These are phyloP conservation scores for Paelopatides confundens DNA, from an alignment of 53 echinoderm and acorn worm genomes.

Conservation along the genomic window DNA sequence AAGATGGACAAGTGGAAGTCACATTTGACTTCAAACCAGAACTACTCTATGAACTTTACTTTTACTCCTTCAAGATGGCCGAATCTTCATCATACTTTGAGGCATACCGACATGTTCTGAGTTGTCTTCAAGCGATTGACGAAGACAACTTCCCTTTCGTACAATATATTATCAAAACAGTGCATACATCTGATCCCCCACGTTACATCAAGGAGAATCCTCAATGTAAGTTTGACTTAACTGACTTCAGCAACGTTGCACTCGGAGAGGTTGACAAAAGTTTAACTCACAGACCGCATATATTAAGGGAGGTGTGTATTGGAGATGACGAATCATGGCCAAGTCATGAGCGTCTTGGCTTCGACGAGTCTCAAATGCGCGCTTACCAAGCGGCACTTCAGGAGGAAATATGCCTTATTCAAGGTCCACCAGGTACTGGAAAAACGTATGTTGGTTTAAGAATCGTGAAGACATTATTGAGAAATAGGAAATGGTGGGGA, in stretches of 20 bases:
- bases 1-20: constrained; percentile 58
- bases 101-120: constrained; percentile 86
- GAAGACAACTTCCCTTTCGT: constrained; percentile 65
- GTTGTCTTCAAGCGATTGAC: constrained; percentile 65
- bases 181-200: constrained; percentile 36
- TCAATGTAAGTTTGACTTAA: constrained; percentile 8
- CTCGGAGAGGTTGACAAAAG: not conserved
- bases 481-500: constrained; percentile 61
- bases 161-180: constrained; percentile 69
- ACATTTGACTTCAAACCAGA: constrained; percentile 39
- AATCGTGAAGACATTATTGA: constrained; percentile 79
- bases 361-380: constrained; percentile 69
- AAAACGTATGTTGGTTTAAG: constrained; percentile 90
- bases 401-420: constrained; percentile 85
- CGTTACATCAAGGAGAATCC: constrained; percentile 56
- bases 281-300: too few species aligned
- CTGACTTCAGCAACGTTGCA: not conserved
- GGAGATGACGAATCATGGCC: constrained; percentile 46
- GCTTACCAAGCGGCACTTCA: constrained; percentile 78
- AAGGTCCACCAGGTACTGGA: constrained; percentile 95
- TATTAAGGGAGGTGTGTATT: not conserved
- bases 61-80: constrained; percentile 71
- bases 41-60: not conserved
- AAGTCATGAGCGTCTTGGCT: constrained; percentile 26
- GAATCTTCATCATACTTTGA: constrained; percentile 93